Conservation (phyloP, 2,888 invertebrate genomes). For the Mellilla xanthometata region DNA sequence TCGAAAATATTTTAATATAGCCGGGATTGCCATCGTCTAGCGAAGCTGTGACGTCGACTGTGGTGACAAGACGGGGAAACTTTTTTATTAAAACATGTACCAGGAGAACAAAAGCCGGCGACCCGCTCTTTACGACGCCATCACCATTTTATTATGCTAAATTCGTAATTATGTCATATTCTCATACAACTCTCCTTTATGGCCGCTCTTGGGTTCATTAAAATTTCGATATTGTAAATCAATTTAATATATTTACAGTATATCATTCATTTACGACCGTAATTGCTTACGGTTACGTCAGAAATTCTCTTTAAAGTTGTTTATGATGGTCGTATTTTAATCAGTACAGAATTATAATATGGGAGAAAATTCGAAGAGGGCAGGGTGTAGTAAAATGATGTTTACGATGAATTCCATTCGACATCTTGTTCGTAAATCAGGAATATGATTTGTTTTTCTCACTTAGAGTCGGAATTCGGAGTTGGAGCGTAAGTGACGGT, state of each 20-base stretch:
- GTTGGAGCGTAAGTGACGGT: constrained; percentile 19
- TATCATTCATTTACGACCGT: constrained; percentile 44
- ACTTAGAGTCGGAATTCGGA: constrained; percentile 51
- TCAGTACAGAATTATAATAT: constrained; percentile 58
- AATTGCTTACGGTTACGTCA: constrained; percentile 52
- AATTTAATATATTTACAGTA: constrained; percentile 38
- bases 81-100: constrained; percentile 73
- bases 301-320: constrained; percentile 49
- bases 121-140: constrained; percentile 47
- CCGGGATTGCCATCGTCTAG: constrained; percentile 43
- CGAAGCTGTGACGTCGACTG: constrained; percentile 47
- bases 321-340: constrained; percentile 57
- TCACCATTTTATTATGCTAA: constrained; percentile 46
- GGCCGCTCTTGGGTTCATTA: constrained; percentile 27
- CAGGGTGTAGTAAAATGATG: constrained; percentile 47
- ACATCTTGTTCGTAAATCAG: constrained; percentile 67
- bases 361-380: constrained; percentile 47
- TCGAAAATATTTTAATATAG: constrained; percentile 64
- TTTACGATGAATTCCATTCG: constrained; percentile 71
- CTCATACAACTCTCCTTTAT: constrained; percentile 29
- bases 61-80: constrained; percentile 58
- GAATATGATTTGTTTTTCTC: constrained; percentile 55
- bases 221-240: constrained; percentile 36
- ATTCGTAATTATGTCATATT: constrained; percentile 37
- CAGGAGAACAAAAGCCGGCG: constrained; percentile 33